These are phyloP conservation scores for Galeopsomyia nigrocyanea DNA, from an alignment of 2,888 invertebrate genomes.

Conservation along the genomic window DNA sequence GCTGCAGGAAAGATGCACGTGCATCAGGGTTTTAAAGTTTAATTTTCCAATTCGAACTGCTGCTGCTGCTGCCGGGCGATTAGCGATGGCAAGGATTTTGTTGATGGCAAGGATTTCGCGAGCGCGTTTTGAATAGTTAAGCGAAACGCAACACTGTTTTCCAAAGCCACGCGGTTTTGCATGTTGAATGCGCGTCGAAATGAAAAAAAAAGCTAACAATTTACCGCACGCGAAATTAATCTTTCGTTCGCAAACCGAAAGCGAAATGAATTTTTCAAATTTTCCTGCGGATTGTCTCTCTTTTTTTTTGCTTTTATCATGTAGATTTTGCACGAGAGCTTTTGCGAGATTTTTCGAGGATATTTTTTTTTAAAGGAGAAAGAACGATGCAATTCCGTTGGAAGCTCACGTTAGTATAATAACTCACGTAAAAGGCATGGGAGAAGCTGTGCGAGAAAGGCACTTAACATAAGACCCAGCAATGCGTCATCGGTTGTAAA, in stretches of 20 bases:
- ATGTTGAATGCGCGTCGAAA: conserved; percentile 8
- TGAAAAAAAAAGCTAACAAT: too few relatives aligned
- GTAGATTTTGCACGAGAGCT: too few relatives aligned
- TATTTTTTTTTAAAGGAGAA: conserved; percentile 1
- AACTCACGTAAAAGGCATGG: not conserved
- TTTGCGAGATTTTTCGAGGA: not conserved
- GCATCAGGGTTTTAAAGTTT: conserved; percentile 18
- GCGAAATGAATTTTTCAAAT: too few relatives aligned
- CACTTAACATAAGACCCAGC: conserved; percentile 3
- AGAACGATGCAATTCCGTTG: not conserved
- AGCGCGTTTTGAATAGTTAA: conserved; percentile 20
- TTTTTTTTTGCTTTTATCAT: too few relatives aligned
- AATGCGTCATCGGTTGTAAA: conserved; percentile 35
- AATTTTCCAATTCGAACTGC: conserved; percentile 32
- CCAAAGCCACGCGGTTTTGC: conserved; percentile 15
- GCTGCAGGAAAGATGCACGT: not conserved
- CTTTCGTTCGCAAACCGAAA: too few relatives aligned
- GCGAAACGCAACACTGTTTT: conserved; percentile 18
- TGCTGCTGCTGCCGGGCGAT: conserved; percentile 1
- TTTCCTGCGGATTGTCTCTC: too few relatives aligned
- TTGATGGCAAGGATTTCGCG: conserved; percentile 9
- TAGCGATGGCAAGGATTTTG: conserved; percentile 10
- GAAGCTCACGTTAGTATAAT: too few relatives aligned
- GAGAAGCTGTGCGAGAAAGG: not conserved
- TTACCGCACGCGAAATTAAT: too few relatives aligned